Evolutionary conservation across 1,140 invertebrate genomes (phyloP).

Genomic region (Drosophila sulfurigaster): DNA sequence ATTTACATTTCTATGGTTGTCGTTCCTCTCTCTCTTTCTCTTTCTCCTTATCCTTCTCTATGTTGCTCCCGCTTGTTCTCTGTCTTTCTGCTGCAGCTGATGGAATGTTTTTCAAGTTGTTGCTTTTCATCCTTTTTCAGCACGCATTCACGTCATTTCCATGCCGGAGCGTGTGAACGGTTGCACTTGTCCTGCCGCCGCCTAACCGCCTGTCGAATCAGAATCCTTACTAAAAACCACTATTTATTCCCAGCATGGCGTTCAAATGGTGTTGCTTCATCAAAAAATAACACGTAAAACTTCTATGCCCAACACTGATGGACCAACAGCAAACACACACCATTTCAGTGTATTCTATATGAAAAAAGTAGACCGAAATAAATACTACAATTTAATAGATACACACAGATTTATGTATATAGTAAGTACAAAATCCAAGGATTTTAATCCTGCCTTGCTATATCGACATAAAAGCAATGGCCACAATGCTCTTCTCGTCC

Average conservation of each 20-base stretch:
- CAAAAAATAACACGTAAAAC: conserved; percentile 25
- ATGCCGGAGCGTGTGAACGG: conserved; percentile 59
- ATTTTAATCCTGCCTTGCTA: too few species aligned
- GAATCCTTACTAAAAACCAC: conserved; percentile 29
- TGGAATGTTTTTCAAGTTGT: conserved; percentile 44
- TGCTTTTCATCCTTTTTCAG: conserved; percentile 24
- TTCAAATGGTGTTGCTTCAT: conserved; percentile 13
- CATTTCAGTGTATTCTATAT: not conserved
- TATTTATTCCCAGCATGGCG: conserved; percentile 33
- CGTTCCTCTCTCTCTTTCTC: conserved; percentile 3
- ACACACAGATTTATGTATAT: too few species aligned
- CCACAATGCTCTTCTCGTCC: not conserved
- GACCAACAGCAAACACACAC: not conserved
- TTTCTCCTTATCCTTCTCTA: not conserved
- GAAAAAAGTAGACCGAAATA: not conserved
- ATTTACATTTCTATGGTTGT: conserved; percentile 69
- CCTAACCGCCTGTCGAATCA: conserved; percentile 22
- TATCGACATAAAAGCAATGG: conserved; percentile 18
- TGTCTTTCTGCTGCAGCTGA: conserved; percentile 38
- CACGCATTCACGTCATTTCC: conserved; percentile 30
- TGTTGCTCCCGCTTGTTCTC: not conserved
- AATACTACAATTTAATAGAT: not conserved
- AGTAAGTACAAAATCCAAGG: too few species aligned
- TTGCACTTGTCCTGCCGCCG: conserved; percentile 51
- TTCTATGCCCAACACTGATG: not conserved